Evolutionary conservation across 1,140 invertebrate species (phyloP).

Genomic region (Harlomillsia oculata): DNA sequence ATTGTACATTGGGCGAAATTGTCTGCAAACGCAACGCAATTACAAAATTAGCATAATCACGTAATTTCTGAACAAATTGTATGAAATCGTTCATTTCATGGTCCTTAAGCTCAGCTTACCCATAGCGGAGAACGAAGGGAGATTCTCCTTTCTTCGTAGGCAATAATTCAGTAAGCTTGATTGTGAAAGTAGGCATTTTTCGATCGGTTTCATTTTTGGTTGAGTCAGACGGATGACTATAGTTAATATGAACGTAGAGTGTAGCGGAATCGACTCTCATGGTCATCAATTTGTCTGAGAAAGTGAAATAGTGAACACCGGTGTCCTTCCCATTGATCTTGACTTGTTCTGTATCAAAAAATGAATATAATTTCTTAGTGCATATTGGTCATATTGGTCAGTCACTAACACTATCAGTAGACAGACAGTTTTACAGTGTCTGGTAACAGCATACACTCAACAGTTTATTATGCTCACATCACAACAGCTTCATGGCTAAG

Average conservation of each 20-base stretch:
- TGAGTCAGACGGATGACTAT: not conserved
- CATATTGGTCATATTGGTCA: too few species aligned
- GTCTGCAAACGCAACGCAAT: too few species aligned
- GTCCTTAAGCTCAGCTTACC: constrained; percentile 20
- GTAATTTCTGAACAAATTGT: too few species aligned
- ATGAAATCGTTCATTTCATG: too few species aligned
- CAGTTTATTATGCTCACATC: not conserved
- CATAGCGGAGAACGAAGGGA: constrained; percentile 22
- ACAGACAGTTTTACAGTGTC: not conserved
- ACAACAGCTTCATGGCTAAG: too few species aligned
- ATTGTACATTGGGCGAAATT: too few species aligned
- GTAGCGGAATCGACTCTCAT: constrained; percentile 28
- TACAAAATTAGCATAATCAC: too few species aligned
- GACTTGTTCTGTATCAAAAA: constrained; percentile 17
- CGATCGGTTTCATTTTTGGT: constrained; percentile 11
- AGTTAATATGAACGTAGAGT: constrained; percentile 27
- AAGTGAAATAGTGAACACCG: constrained; percentile 28
- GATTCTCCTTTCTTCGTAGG: constrained; percentile 29
- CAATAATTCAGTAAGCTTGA: constrained; percentile 26
- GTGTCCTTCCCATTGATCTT: constrained; percentile 21
- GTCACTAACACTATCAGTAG: too few species aligned
- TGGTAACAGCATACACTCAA: not conserved
- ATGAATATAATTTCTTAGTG: constrained; percentile 7
- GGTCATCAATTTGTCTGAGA: constrained; percentile 32
- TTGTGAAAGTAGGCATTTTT: constrained; percentile 16